phyloP scores from a whole-genome alignment of 2,113 vertebrate species.

The Corythornis cristatus region DNA sequence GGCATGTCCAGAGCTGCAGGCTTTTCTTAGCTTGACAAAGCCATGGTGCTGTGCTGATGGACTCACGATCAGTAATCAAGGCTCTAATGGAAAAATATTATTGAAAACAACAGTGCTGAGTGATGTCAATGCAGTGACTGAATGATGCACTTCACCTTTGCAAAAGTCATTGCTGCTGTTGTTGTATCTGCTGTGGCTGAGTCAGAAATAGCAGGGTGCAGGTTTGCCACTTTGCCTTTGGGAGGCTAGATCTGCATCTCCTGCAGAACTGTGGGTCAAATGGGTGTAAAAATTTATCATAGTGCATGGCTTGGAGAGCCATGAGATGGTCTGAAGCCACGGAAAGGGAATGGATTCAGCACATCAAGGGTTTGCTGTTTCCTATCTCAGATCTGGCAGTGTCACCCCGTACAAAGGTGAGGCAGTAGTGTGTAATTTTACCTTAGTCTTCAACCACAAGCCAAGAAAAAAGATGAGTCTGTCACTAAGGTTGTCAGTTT shows the following conservation, averaged over 20 bases:
- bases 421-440: neutral
- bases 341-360: neutral
- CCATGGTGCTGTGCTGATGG: neutral
- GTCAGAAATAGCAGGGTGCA: neutral
- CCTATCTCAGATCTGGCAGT: neutral
- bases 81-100: neutral
- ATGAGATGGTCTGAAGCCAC: neutral
- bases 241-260: neutral
- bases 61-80: neutral
- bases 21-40: neutral
- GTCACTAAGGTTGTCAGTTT: neutral
- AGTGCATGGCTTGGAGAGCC: neutral
- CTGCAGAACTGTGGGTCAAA: neutral
- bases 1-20: neutral
- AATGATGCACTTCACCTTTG: neutral
- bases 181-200: neutral
- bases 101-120: neutral
- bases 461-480: neutral
- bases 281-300: neutral
- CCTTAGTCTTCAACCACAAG: neutral
- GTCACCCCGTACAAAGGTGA: neutral
- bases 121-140: neutral
- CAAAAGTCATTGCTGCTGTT: neutral
- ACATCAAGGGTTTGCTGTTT: neutral
- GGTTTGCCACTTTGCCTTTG: neutral